phyloP scores from a whole-genome alignment of 64 coral and sea anemone genomes.

The Dendronephthya gigantea region DNA sequence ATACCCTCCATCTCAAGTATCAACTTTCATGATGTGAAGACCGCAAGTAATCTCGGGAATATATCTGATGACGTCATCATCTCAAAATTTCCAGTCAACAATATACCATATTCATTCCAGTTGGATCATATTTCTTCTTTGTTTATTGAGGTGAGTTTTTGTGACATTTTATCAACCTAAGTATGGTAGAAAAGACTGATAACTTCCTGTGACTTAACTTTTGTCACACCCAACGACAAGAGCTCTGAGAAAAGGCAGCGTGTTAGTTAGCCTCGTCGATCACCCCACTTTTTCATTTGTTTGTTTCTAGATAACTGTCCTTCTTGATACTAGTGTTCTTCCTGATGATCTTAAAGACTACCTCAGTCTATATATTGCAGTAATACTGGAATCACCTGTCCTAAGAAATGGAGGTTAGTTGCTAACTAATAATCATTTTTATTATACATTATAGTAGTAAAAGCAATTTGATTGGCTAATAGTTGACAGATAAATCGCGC shows the following conservation, averaged over 20 bases:
- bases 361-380: constrained; percentile 74
- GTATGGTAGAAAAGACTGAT: no score
- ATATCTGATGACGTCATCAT: constrained; percentile 1
- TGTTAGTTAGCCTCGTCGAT: neutral
- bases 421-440: neutral
- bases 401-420: constrained; percentile 61
- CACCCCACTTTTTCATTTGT: neutral
- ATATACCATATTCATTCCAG: constrained; percentile 81
- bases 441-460: no score
- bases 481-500: no score
- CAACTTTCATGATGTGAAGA: constrained; percentile 76
- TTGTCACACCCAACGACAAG: no score
- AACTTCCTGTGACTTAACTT: no score
- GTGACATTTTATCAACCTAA: no score
- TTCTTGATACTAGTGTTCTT: constrained; percentile 56
- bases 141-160: constrained; percentile 83
- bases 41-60: constrained; percentile 61
- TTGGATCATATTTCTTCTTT: constrained; percentile 70
- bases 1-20: constrained; percentile 81
- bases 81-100: constrained; percentile 33
- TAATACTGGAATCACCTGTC: constrained; percentile 77
- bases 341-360: constrained; percentile 64
- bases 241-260: neutral
- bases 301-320: constrained; percentile 53
- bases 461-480: no score